Evolutionary conservation across 1,140 invertebrate species (phyloP).

Genomic region (Drosophila azteca): DNA sequence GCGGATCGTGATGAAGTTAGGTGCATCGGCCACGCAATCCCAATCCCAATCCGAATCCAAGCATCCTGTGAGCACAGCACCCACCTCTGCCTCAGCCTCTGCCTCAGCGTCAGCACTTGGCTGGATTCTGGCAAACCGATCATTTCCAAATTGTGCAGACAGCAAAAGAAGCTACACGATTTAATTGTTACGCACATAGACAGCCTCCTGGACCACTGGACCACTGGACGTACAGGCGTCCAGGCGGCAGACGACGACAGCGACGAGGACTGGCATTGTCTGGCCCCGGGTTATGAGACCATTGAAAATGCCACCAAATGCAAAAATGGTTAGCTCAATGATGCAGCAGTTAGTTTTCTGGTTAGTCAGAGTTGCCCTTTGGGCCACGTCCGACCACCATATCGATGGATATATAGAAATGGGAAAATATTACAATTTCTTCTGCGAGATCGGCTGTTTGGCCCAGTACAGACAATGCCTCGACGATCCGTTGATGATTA

Average conservation of each 20-base stretch:
- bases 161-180: constrained; percentile 75
- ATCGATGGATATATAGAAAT: no score
- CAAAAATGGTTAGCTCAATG: constrained; percentile 43
- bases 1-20: constrained; percentile 81
- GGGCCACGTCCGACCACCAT: constrained; percentile 17
- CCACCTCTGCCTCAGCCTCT: background rate
- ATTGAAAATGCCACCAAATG: constrained; percentile 49
- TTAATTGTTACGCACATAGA: constrained; percentile 83
- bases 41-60: constrained; percentile 20
- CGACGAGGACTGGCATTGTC: constrained; percentile 25
- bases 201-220: constrained; percentile 23
- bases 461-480: no score
- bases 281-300: constrained; percentile 49
- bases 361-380: constrained; percentile 44
- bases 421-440: no score
- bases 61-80: constrained; percentile 48
- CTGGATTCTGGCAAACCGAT: constrained; percentile 21
- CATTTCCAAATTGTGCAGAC: constrained; percentile 65
- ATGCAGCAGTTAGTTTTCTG: background rate
- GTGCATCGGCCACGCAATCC: constrained; percentile 71
- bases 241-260: background rate
- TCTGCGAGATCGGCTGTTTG: no score
- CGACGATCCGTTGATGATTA: background rate
- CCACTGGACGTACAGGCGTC: background rate
- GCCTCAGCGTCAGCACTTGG: background rate